phyloP scores from a whole-genome alignment of 2,888 invertebrate species.

The Entomobrya proxima region DNA sequence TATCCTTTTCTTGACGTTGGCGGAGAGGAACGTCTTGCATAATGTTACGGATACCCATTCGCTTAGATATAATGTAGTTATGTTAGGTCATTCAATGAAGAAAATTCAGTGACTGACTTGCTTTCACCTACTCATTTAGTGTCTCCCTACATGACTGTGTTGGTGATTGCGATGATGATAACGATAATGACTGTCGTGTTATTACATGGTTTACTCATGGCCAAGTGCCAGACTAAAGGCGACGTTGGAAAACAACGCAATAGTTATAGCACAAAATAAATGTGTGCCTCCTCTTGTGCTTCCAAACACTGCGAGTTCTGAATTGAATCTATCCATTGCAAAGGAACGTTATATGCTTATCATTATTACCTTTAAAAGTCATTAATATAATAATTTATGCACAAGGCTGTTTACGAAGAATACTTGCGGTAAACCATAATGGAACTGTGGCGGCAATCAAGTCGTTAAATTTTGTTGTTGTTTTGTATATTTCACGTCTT shows the following conservation, averaged over 20 bases:
- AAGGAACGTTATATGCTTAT: background rate
- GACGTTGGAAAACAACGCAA: too few relatives aligned
- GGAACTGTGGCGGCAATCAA: background rate
- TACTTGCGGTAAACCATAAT: background rate
- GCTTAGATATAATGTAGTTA: background rate
- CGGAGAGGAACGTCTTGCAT: background rate
- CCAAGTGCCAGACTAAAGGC: background rate
- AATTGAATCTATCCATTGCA: conserved; percentile 6
- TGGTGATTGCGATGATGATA: conserved; percentile 8
- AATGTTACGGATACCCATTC: background rate
- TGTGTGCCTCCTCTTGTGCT: background rate
- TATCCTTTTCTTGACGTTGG: background rate
- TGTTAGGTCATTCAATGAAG: conserved; percentile 12
- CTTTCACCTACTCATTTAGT: background rate
- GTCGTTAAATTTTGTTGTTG: background rate
- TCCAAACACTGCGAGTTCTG: background rate
- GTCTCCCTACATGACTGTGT: background rate
- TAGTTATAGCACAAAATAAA: background rate
- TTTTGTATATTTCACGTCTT: background rate
- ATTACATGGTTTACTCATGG: conserved; percentile 14
- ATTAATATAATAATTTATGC: conserved; percentile 21
- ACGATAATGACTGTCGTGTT: conserved; percentile 10
- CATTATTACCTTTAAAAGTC: background rate
- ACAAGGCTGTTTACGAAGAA: background rate
- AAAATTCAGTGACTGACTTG: background rate